Base-by-base conservation (phyloP, 2,797 vertebrate genomes). In the Poeciliopsis paucimaculata region DNA sequence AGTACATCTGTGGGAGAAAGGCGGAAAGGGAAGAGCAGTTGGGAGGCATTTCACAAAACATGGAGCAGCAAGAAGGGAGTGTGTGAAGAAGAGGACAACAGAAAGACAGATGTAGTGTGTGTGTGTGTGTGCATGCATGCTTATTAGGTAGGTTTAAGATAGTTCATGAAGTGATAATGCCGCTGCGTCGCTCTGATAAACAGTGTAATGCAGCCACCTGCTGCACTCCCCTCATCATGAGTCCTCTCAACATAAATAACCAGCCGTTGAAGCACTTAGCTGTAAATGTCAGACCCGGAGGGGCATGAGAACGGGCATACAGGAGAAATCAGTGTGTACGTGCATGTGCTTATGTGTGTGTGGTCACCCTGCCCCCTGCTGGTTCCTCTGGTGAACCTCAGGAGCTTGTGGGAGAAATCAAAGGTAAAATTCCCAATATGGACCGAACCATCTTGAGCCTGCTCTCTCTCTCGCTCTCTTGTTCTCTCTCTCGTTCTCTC, bases 361-460 rank as follows among this genome's bases (percentile, higher is more conserved):
- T 90, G 86, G 85, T 84, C 91, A 92, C 86, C 89, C 84, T 93
- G 94, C 94, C 94, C 90, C 92, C 94, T 95, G 88, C 92, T 91
- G 95, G 93, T 84, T 75, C 41, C 75, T 90, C 60, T 86, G 79
- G 76, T 85, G 88, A 93, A 93, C 84, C 88, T 91, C 89, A 79
- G 83, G 78, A 80, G 83, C 84, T 87, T 90, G 81, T 78, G 85
- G 79, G 72, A 72, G 75, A 88, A 88, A 90, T 94, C 88, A 92
- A 89, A 89, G 84, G 86, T 84, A 87, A 73, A 91, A 87, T 80
- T 88, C 86, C 79, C 87, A 89, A 46, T 77, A 77, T 88, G 87
- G 87, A 82, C 84, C 76, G 84, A 87, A 88, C 86, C 84, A 72
- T 84, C 79, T 80, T 71, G 81, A 84, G 82, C 78, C 74, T 86